These are phyloP conservation scores for Helostoma temminkii DNA, from an alignment of 2,797 vertebrate genomes.

Conservation along the genomic window DNA sequence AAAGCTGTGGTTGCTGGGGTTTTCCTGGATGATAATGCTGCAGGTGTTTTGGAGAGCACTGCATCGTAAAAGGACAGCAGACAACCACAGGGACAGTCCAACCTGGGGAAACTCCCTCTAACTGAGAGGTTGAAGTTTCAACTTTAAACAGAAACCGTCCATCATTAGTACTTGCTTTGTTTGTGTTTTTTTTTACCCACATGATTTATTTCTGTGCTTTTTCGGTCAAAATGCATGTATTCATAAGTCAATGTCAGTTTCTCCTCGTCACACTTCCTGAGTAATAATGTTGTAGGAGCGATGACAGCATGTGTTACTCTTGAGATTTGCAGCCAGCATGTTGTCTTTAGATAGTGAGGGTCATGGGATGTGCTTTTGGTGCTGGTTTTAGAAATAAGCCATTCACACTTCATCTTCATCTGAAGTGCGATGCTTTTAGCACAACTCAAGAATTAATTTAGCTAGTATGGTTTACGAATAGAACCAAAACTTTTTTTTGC, in stretches of 20 bases:
- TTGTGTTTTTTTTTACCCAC: slow-evolving; percentile 37
- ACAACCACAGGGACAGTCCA: slow-evolving; percentile 47
- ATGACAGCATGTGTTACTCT: slow-evolving; percentile 53
- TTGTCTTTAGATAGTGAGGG: slow-evolving; percentile 52
- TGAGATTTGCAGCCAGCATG: slow-evolving; percentile 41
- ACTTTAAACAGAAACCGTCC: slow-evolving; percentile 42
- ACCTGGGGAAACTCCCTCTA: slow-evolving; percentile 54
- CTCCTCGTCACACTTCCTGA: slow-evolving; percentile 21
- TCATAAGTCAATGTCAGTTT: slow-evolving; percentile 45
- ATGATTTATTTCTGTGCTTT: slow-evolving; percentile 12
- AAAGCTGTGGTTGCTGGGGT: slow-evolving; percentile 50
- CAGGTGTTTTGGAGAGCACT: slow-evolving; percentile 55
- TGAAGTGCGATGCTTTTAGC: slow-evolving; percentile 57
- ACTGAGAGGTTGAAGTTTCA: slow-evolving; percentile 30
- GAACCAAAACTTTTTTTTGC: slow-evolving; percentile 36
- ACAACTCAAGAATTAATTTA: slow-evolving; percentile 54
- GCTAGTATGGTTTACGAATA: slow-evolving; percentile 38
- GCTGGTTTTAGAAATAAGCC: slow-evolving; percentile 43
- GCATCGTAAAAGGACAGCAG: slow-evolving; percentile 40
- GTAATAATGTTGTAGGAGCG: slow-evolving; percentile 40
- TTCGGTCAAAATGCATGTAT: slow-evolving; percentile 35
- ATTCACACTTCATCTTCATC: slow-evolving; percentile 39
- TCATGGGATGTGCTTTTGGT: slow-evolving; percentile 53
- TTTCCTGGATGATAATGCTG: slow-evolving; percentile 60
- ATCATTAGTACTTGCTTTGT: slow-evolving; percentile 38